Conservation (phyloP, 23 tunicate species). For the Trididemnum nubilum region DNA sequence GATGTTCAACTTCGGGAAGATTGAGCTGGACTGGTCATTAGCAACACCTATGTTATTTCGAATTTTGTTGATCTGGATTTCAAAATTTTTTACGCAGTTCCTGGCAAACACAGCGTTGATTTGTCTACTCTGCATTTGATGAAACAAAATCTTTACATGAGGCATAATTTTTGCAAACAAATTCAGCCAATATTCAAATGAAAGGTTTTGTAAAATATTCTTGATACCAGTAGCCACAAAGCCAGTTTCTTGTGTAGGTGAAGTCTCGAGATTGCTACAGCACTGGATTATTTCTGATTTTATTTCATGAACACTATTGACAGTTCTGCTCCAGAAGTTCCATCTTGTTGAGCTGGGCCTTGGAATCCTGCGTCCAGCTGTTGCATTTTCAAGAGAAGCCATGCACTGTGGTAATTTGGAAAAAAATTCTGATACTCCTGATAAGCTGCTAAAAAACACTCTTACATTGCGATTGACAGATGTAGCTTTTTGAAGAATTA, state of each 20-base stretch:
- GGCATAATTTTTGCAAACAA: conserved; percentile 25
- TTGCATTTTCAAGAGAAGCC: neutral
- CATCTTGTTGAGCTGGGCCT: conserved; percentile 3
- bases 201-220: neutral
- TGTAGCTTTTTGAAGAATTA: neutral
- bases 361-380: conserved; percentile 3
- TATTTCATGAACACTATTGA: neutral
- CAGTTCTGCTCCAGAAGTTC: neutral
- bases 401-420: neutral
- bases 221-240: neutral
- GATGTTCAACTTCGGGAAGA: neutral
- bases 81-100: neutral
- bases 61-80: neutral
- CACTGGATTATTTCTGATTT: neutral
- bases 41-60: neutral
- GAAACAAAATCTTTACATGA: conserved; percentile 6
- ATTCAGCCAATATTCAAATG: conserved; percentile 7
- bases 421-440: neutral
- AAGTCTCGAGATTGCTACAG: neutral
- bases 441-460: neutral
- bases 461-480: neutral
- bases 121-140: conserved; percentile 5
- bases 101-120: neutral
- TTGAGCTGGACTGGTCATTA: too few species aligned
- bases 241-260: neutral